Evolutionary conservation across 2,888 invertebrate genomes (phyloP).

Genomic region (Dryobotodes eremita): DNA sequence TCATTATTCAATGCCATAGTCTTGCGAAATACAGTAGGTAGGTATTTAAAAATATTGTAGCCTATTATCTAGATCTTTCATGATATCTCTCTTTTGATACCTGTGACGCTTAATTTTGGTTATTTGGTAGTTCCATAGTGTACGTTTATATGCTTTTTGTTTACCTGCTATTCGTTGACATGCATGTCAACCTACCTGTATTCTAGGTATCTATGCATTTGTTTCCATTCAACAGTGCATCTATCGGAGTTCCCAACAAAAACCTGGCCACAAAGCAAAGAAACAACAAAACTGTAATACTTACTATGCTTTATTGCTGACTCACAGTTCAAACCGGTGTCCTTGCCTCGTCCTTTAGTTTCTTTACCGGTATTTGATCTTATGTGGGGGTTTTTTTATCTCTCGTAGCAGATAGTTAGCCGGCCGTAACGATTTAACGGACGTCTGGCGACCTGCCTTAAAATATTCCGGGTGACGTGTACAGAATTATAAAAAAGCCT

Average conservation of each 20-base stretch:
- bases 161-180: no score
- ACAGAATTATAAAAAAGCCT: constrained; percentile 62
- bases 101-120: no score
- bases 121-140: no score
- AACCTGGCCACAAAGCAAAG: constrained; percentile 12
- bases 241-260: neutral
- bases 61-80: no score
- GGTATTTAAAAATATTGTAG: no score
- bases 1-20: constrained; percentile 41
- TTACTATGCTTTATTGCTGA: constrained; percentile 63
- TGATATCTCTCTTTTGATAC: no score
- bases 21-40: constrained; percentile 16
- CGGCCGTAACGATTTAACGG: constrained; percentile 80
- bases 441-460: constrained; percentile 77
- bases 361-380: constrained; percentile 67
- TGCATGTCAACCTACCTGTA: no score
- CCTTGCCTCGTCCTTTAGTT: constrained; percentile 80
- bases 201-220: no score
- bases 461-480: constrained; percentile 69
- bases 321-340: constrained; percentile 71
- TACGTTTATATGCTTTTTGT: no score
- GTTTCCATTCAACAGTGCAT: no score
- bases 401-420: constrained; percentile 68
- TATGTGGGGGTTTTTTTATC: constrained; percentile 67
- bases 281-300: constrained; percentile 18